Percentiles rank a stretch among this genome's conserved stretches.
These are phyloP conservation scores for Cotesia typhae DNA, from an alignment of 1,140 invertebrate genomes.

Conservation along the genomic window DNA sequence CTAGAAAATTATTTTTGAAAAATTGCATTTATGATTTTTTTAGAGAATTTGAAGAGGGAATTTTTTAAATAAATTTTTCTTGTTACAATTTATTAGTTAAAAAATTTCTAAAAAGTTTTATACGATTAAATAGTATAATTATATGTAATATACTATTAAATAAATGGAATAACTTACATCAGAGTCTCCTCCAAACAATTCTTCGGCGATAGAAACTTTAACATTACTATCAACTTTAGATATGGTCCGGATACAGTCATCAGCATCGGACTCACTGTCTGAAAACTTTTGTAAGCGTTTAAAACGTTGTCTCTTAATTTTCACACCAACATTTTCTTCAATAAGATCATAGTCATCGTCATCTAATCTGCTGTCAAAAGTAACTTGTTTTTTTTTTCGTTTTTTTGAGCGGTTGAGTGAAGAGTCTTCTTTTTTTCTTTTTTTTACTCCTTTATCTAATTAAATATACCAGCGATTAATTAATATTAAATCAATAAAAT, in stretches of 20 bases:
- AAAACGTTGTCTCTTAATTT: slow-evolving; percentile 90
- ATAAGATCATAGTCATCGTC: slow-evolving; percentile 98
- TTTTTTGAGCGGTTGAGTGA: slow-evolving; percentile 75
- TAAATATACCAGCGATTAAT: too few species aligned
- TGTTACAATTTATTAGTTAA: too few species aligned
- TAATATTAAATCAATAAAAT: too few species aligned
- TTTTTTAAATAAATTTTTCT: too few species aligned
- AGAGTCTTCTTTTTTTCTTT: too few species aligned
- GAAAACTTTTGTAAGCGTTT: slow-evolving; percentile 84
- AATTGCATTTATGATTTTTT: too few species aligned
- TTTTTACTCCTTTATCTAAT: too few species aligned
- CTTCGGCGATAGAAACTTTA: slow-evolving; percentile 86
- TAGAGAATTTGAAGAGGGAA: too few species aligned
- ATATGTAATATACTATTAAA: not conserved
- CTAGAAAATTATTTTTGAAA: too few species aligned
- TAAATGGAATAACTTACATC: slow-evolving; percentile 71
- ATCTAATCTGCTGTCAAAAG: slow-evolving; percentile 90
- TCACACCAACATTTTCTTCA: slow-evolving; percentile 97
- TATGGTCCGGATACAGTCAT: slow-evolving; percentile 76
- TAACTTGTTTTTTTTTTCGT: slow-evolving; percentile 80
- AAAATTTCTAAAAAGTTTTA: too few species aligned
- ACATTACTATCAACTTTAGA: slow-evolving; percentile 67
- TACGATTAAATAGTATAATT: too few species aligned
- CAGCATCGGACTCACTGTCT: slow-evolving; percentile 85
- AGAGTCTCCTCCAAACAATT: slow-evolving; percentile 83